phyloP scores from a whole-genome alignment of 2,888 invertebrate genomes.

The Aphidius colemani region DNA sequence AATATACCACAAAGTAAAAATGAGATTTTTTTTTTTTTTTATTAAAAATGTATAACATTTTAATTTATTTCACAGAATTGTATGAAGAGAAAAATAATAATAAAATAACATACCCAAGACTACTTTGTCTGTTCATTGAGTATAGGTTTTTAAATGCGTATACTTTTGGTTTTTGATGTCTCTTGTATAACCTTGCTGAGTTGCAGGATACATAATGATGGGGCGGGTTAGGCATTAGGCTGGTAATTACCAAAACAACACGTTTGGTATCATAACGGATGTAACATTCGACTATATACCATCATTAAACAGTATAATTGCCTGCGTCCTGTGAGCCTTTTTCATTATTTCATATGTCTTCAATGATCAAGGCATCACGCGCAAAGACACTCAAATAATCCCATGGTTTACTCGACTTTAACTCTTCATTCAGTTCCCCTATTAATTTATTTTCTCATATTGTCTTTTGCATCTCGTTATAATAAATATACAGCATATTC shows the following conservation, averaged over 20 bases:
- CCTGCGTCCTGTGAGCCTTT: slow-evolving; percentile 47
- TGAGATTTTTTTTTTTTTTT: neutral
- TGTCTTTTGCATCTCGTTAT: neutral
- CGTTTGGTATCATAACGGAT: slow-evolving; percentile 43
- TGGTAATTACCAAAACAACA: slow-evolving; percentile 52
- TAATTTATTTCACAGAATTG: too few species aligned
- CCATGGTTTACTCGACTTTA: slow-evolving; percentile 20
- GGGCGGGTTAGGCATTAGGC: slow-evolving; percentile 35
- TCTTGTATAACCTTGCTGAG: slow-evolving; percentile 16
- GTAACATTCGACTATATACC: slow-evolving; percentile 46
- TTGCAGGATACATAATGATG: slow-evolving; percentile 32
- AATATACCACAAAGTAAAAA: neutral
- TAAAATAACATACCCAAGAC: neutral
- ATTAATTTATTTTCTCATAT: neutral
- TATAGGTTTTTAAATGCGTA: slow-evolving; percentile 13
- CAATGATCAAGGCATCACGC: slow-evolving; percentile 4
- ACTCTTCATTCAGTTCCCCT: slow-evolving; percentile 25
- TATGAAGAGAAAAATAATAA: too few species aligned
- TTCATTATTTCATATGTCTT: slow-evolving; percentile 38
- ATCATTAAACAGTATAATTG: slow-evolving; percentile 57
- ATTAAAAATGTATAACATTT: too few species aligned
- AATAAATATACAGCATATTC: neutral
- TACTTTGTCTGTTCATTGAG: neutral
- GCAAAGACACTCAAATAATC: slow-evolving; percentile 13
- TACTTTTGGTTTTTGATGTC: slow-evolving; percentile 12